Evolutionary conservation across 2,888 invertebrate genomes (phyloP), one percentile per base, ranked within the genome.

Genomic region (Aleiodes testaceus): DNA sequence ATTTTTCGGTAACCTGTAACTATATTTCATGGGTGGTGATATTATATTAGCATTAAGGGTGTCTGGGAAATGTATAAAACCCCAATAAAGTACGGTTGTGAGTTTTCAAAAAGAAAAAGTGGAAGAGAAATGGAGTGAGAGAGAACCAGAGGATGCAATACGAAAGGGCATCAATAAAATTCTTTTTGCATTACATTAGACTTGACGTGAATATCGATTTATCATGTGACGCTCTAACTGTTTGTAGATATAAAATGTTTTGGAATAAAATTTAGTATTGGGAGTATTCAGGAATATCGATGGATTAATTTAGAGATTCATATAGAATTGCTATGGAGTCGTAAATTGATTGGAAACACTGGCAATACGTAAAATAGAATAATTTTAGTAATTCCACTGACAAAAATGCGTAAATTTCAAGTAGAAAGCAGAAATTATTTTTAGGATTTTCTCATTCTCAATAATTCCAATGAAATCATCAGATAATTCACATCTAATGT

Each of bases 141-240:
- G 30, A 42, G 59, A 30, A 61, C 14, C 18, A 30, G 68, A 59
- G 47, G 22, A 61, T 45, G 68, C 30, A 36, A 61, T 47, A 70
- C 50, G 64, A 59, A 30, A 45, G 42, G 69, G 72, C 75, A 75
- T 79, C 78, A 79, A 80, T 82, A 78, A 82, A 81, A 80, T 79
- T 80, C 76, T 76, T 78, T 26, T 79, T 78, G 75, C 80, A 72
- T 82, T 77, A 77, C 77, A 79, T 81, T 81, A 80, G 75, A 73
- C 73, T 61, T 49, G 59, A 69, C 75, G 71, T 74, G 67, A 72
- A 36, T 67, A 45, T 50, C 71, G 52, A 61, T 63, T 73, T 70
- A 73, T 73, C 66, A 70, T 70, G 69, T 45, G 53, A 12, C 26
- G 52, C 18, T 63, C 14, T n/a, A 63, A 63, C 14, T 14, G 26